Base-by-base conservation (phyloP, 2,797 vertebrate species). In the Hyperoplus immaculatus region DNA sequence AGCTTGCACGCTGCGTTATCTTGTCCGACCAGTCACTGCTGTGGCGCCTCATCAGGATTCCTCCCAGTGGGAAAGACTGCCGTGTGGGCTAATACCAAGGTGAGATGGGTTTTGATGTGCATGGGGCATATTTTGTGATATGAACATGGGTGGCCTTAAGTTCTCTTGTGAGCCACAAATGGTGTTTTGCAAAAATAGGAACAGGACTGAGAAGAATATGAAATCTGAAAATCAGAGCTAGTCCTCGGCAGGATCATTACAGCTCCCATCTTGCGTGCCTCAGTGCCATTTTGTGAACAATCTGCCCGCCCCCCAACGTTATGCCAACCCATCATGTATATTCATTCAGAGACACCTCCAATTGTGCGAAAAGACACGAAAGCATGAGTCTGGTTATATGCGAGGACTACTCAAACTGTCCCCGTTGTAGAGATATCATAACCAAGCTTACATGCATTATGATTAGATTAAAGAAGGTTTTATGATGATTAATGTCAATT, bases 31-130 rank as follows among this genome's bases (percentile, higher is more conserved):
- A 79, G 82, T 82, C 12, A 13, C 36, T 62, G 78, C 47, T 15
- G 57, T 36, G 14, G 65, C 73, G 75, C 63, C 82, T 81, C 82
- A 80, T 87, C 81, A 82, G 70, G 75, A 85, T 70, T 80, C 70
- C 66, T 75, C 75, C 63, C 78, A 63, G 80, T 82, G 82, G 84
- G 83, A 80, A 85, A 38, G 67, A 69, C 82, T 51, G 64, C 70
- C 14, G 63, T 53, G 75, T 14, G 16, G 51, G 43, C 66, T 88
- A 85, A 89, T 91, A 85, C 81, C 55, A 15, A 69, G 29, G 58
- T 85, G 58, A 80, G 75, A 81, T 80, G 51, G 38, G 65, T 80
- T 89, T 83, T 87, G 81, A 92, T 87, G 73, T 82, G 59, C 82
- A 13, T 29, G 57, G 60, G 62, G 49, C 74, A 58, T 71, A 66